phyloP scores from a whole-genome alignment of 2,888 invertebrate genomes.

The Hipparchia semele region DNA sequence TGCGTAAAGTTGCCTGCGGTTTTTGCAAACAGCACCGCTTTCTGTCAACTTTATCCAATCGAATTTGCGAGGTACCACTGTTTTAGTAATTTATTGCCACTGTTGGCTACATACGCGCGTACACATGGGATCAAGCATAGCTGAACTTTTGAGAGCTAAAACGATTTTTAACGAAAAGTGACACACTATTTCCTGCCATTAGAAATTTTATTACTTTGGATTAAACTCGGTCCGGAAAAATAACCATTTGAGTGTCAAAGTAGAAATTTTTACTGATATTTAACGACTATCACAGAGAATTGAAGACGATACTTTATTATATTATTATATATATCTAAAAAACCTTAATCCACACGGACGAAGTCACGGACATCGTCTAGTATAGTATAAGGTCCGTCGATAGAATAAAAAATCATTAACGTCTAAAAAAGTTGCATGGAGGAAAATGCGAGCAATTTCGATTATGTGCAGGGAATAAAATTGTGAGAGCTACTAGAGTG shows the following conservation, averaged over 20 bases:
- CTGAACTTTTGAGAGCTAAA: conserved; percentile 7
- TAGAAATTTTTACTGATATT: too few relatives aligned
- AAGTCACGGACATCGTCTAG: not conserved
- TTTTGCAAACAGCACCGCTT: conserved; percentile 61
- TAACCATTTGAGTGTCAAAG: too few relatives aligned
- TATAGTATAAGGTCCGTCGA: too few relatives aligned
- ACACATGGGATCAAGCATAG: conserved; percentile 20
- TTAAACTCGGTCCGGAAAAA: not conserved
- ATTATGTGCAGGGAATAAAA: conserved; percentile 10
- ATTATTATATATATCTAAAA: not conserved
- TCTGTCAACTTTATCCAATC: conserved; percentile 55
- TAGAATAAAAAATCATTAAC: not conserved
- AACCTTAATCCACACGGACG: too few relatives aligned
- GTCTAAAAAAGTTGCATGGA: not conserved
- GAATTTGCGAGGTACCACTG: conserved; percentile 43
- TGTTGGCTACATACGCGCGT: conserved; percentile 28
- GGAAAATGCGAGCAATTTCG: not conserved
- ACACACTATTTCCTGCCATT: conserved; percentile 11
- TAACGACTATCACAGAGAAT: too few relatives aligned
- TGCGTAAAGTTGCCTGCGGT: conserved; percentile 68
- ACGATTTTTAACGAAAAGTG: conserved; percentile 26
- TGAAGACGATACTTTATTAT: too few relatives aligned
- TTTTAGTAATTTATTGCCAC: conserved; percentile 38
- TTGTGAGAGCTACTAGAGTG: conserved; percentile 13
- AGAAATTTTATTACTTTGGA: not conserved